Evolutionary conservation across 1,140 invertebrate genomes (phyloP).

Genomic region (Chironomus tepperi): DNA sequence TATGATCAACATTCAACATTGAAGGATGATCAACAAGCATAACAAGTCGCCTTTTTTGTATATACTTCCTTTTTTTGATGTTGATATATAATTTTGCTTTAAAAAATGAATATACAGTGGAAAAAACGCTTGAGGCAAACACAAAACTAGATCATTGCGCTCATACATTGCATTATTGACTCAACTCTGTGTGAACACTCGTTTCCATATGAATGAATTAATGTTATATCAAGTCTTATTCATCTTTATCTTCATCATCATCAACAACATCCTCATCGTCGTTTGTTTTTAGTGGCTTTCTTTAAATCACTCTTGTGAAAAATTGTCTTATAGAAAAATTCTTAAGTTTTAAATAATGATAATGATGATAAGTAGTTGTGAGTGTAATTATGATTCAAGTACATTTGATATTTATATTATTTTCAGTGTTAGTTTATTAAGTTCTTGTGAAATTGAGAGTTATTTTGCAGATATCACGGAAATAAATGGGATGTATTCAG

Average conservation of each 20-base stretch:
- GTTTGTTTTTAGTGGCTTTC: not conserved
- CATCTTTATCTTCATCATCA: not conserved
- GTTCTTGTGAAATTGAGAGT: no score
- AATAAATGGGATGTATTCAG: no score
- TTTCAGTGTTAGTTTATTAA: no score
- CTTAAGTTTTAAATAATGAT: no score
- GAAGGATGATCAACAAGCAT: not conserved
- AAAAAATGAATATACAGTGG: not conserved
- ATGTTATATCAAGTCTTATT: not conserved
- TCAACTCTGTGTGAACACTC: not conserved
- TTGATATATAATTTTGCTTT: no score
- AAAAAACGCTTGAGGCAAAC: not conserved
- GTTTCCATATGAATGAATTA: not conserved
- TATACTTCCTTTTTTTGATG: no score
- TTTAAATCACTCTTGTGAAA: not conserved
- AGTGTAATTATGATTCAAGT: not conserved
- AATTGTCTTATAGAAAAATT: no score
- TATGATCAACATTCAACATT: not conserved
- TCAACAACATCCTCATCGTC: not conserved
- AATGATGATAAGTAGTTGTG: not conserved
- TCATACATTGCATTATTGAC: conserved; percentile 7
- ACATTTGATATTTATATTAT: no score
- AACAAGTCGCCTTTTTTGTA: no score
- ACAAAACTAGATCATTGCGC: not conserved
- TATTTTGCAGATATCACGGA: no score